These are phyloP conservation scores for Oreochromis tanganicae DNA, from an alignment of 2,113 vertebrate species.

Conservation along the genomic window DNA sequence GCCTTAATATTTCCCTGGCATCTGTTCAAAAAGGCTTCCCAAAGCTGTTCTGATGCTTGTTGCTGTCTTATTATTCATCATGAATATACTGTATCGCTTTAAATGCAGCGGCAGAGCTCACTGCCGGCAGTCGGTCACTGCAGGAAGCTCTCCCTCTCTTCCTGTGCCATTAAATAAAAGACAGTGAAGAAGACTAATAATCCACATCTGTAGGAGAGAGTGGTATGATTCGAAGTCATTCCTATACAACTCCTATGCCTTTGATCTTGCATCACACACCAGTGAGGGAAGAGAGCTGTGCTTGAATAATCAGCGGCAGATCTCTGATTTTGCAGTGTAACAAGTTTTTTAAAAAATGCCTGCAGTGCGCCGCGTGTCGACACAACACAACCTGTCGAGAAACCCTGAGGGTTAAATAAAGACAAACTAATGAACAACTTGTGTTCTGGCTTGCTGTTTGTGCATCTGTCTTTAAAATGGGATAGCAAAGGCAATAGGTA, in stretches of 20 bases:
- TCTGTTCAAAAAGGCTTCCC: background rate
- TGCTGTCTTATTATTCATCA: background rate
- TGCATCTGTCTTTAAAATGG: slow-evolving; percentile 24
- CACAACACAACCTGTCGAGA: background rate
- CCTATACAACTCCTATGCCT: background rate
- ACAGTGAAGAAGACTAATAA: slow-evolving; percentile 23
- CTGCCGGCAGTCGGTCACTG: slow-evolving; percentile 2
- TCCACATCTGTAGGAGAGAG: background rate
- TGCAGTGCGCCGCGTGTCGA: background rate
- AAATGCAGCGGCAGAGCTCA: background rate
- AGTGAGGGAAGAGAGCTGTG: background rate
- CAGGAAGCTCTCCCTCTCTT: background rate
- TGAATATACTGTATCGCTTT: background rate
- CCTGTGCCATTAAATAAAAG: background rate
- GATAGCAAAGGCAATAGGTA: background rate
- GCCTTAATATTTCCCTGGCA: background rate
- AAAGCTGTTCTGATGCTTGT: background rate
- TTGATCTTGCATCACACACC: background rate
- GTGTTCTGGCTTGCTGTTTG: background rate
- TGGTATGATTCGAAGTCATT: background rate
- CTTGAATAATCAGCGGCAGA: background rate
- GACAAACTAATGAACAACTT: background rate
- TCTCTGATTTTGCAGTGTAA: background rate
- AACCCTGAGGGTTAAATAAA: slow-evolving; percentile 2
- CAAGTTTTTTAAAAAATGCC: background rate